Conservation (phyloP, 1,140 invertebrate species). For the Theocolax elegans region DNA sequence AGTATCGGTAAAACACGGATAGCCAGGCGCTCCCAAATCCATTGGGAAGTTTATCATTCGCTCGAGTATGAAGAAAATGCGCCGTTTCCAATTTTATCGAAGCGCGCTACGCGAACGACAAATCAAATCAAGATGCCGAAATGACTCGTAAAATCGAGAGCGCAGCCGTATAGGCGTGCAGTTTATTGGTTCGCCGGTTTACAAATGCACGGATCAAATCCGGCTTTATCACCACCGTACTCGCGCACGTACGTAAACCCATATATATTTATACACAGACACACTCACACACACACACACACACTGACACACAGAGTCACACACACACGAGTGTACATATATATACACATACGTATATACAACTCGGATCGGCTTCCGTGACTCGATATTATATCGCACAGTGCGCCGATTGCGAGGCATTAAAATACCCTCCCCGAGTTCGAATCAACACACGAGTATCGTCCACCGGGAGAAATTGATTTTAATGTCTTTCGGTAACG, state of each 20-base stretch:
- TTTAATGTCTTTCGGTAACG: constrained; percentile 3
- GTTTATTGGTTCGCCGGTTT: constrained; percentile 44
- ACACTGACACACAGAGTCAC: neutral
- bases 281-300: too few relatives aligned
- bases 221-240: constrained; percentile 44
- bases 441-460: neutral
- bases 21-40: neutral
- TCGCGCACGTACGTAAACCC: neutral
- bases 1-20: too few relatives aligned
- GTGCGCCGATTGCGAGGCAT: neutral
- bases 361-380: neutral
- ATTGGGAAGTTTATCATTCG: neutral
- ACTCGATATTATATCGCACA: constrained; percentile 14
- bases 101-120: neutral
- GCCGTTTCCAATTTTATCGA: constrained; percentile 19
- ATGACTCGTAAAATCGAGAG: constrained; percentile 47
- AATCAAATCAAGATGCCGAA: constrained; percentile 47
- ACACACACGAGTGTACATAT: neutral
- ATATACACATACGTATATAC: neutral
- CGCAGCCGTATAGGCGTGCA: neutral
- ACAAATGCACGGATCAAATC: constrained; percentile 53
- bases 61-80: neutral
- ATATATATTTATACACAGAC: too few relatives aligned
- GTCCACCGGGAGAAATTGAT: neutral
- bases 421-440: neutral